Evolutionary conservation across 2,113 vertebrate genomes (phyloP), one percentile per base, ranked within the genome.

Genomic region (Rattus norvegicus): DNA sequence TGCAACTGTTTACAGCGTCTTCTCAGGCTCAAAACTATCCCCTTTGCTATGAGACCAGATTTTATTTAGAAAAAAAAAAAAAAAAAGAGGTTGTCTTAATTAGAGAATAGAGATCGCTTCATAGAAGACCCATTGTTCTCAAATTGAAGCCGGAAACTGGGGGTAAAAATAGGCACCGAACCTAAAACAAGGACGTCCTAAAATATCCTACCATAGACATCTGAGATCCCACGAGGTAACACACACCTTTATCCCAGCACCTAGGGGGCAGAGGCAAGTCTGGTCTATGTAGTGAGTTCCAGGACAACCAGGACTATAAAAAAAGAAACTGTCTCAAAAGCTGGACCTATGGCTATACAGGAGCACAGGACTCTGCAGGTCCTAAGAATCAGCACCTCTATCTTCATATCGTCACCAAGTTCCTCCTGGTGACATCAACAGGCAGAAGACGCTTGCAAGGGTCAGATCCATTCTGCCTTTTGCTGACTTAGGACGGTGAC

Each of bases 1-100:
- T 30, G 83, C 4, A 97, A 47, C 97, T 13, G 90, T 96, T 90
- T 47, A 95, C 3, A 39, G 39, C 36, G 59, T 75, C 54, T 81
- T 93, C 79, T 90, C 22, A 79, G n/a, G 33, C 61, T 92, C 36
- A 92, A 93, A 91, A 63, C 24, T 30, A 30, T 56, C 2, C 39
- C 85, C 69, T 88, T 89, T 88, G 67, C 73, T 94, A 73, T 5
- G 30, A 97, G 54, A n/a, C 72, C 70, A 88, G 56, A 39, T 86
- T 69, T 69, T 36, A 13, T 93, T 73, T 7, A 88, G 93, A 84
- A 93, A 36, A 89, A 72, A 81, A 89, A 90, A 14, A 63, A 79
- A 26, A 49, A 49, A 67, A 67, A 30, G 28, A 52, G 47, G 76
- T 43, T 91, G 19, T 52, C 56, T 59, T 79, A 47, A 67, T 59